Percentiles rank a stretch among this genome's conserved stretches.
phyloP scores from a whole-genome alignment of 2,888 invertebrate genomes.

The Protophormia terraenovae region DNA sequence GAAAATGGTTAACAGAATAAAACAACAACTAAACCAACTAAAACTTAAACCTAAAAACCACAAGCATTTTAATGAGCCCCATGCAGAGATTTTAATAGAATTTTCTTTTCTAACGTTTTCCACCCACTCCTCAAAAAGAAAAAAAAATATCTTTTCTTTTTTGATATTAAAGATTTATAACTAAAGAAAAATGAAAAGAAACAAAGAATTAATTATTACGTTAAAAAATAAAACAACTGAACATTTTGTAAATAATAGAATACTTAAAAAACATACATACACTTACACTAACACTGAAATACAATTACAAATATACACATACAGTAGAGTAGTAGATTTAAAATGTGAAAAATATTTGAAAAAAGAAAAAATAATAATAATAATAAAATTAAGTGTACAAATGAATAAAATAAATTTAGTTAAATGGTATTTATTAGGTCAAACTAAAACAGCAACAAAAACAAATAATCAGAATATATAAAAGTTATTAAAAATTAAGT shows the following conservation, averaged over 20 bases:
- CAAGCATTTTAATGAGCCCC: conserved; percentile 62
- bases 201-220: background rate
- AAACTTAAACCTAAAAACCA: background rate
- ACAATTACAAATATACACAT: background rate
- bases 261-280: conserved; percentile 6
- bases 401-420: conserved; percentile 14
- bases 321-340: background rate
- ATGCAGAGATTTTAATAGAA: conserved; percentile 58
- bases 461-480: conserved; percentile 18
- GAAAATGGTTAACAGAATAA: conserved; percentile 14
- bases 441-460: background rate
- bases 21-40: background rate
- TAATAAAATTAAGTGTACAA: background rate
- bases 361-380: background rate
- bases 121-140: background rate
- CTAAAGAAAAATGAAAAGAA: background rate
- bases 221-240: background rate
- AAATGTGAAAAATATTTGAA: conserved; percentile 5
- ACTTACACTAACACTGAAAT: background rate
- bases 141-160: background rate
- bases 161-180: background rate
- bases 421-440: conserved; percentile 33
- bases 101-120: conserved; percentile 40
- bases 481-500: background rate
- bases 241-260: conserved; percentile 31